These are phyloP conservation scores for Pollenia griseotomentosa DNA, from an alignment of 2,888 invertebrate species.

Conservation along the genomic window DNA sequence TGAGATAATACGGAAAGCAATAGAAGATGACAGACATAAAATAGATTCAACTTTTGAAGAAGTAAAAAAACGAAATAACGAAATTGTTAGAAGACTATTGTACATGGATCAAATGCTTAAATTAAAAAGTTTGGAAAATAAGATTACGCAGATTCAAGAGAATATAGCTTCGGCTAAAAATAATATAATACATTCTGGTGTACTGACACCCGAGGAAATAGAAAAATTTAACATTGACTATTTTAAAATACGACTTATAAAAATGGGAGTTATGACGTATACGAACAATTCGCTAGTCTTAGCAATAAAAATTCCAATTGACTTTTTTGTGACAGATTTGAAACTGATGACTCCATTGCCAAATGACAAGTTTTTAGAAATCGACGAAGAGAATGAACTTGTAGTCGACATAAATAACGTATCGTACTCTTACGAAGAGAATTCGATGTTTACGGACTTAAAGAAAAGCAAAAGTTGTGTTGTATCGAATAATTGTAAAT, in stretches of 20 bases:
- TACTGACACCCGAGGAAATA: slow-evolving; percentile 37
- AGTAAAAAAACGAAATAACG: slow-evolving; percentile 20
- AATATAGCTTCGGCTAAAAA: slow-evolving; percentile 46
- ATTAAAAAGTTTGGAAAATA: slow-evolving; percentile 35
- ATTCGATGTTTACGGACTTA: neutral
- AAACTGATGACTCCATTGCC: neutral
- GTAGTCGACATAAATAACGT: neutral
- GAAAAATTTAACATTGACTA: slow-evolving; percentile 49
- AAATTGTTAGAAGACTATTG: slow-evolving; percentile 26
- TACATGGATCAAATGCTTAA: slow-evolving; percentile 47
- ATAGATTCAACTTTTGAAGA: slow-evolving; percentile 17
- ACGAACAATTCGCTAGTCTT: slow-evolving; percentile 31
- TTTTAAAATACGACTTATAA: slow-evolving; percentile 46
- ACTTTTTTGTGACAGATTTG: slow-evolving; percentile 1
- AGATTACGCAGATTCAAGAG: slow-evolving; percentile 36
- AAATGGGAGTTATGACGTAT: slow-evolving; percentile 43
- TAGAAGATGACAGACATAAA: slow-evolving; percentile 29
- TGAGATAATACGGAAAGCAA: slow-evolving; percentile 36
- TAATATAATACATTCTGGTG: slow-evolving; percentile 30
- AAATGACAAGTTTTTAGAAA: slow-evolving; percentile 12
- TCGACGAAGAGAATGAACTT: slow-evolving; percentile 2
- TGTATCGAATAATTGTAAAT: neutral
- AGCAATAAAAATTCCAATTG: slow-evolving; percentile 42
- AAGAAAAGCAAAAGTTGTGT: neutral
- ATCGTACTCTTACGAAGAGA: neutral